Evolutionary conservation across 2,113 vertebrate species (phyloP), one percentile per base, ranked within the genome.

Genomic region (Thamnophis sirtalis): DNA sequence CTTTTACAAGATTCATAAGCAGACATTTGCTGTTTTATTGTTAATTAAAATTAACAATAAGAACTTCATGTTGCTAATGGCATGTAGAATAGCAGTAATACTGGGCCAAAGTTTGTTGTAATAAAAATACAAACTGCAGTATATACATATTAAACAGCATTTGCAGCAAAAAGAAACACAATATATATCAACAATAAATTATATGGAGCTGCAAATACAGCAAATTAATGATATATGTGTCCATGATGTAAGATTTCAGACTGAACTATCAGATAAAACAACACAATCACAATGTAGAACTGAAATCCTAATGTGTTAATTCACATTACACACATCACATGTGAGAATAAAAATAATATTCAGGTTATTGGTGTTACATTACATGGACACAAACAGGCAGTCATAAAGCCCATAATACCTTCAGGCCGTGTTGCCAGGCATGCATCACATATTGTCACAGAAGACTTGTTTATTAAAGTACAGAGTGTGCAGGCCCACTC

Each of bases 401-500:
- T 68, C n/a, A 92, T 8, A 48, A 9, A 87, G 94, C 11, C 63
- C 54, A 90, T 89, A 91, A 97, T 97, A 99, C 99, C 97, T 93
- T 96, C 89, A 58, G 98, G 98, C 95, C 97, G 98, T 19, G 98
- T 96, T 80, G 98, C 97, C 95, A 99, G 97, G 94, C 99, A 99
- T 89, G 98, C 99, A 55, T 98, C 98, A 93, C 99, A 99, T 22
- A 96, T 94, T 91, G 95, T 95, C 55, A 96, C 96, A 92, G 98
- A 94, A 1, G 98, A 98, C 90, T 93, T 97, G 96, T 99, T 99
- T 95, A 98, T 96, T 89, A 99, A 97, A 11, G 98, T 99, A 92
- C 99, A 99, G 68, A 97, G 90, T 22, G 55, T 85, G 96, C 99
- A 99, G 0, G 97, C 94, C 99, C 99, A 99, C 88, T 98, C 98